Evolutionary conservation across 2,888 invertebrate species (phyloP).

Genomic region (Amphipoea lucens): DNA sequence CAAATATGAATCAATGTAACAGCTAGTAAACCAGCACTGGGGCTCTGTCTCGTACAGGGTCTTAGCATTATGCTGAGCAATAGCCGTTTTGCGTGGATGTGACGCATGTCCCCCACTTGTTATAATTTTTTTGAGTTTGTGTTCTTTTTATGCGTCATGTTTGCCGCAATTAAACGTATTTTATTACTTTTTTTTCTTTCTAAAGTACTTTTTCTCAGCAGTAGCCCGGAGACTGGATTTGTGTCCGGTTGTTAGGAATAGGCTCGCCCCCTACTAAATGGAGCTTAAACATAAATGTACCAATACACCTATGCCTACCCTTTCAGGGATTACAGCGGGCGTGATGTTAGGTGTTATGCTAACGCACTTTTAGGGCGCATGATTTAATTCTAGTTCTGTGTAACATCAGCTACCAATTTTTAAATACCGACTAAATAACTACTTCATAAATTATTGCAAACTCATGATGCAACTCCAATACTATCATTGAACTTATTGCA

Average conservation of each 20-base stretch:
- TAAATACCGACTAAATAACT: slow-evolving; percentile 2
- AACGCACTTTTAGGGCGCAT: not conserved
- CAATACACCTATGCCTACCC: not conserved
- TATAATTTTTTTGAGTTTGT: too few relatives aligned
- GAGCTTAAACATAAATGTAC: not conserved
- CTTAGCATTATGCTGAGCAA: too few relatives aligned
- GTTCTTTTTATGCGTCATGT: too few relatives aligned
- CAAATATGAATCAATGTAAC: not conserved
- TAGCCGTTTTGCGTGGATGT: too few relatives aligned
- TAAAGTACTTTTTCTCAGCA: not conserved
- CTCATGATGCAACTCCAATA: slow-evolving; percentile 23
- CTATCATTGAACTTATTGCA: slow-evolving; percentile 30
- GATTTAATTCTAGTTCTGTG: slow-evolving; percentile 10
- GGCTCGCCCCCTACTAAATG: too few relatives aligned
- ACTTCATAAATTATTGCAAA: slow-evolving; percentile 23
- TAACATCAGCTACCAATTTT: not conserved
- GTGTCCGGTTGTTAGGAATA: not conserved
- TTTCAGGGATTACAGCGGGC: not conserved
- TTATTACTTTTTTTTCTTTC: too few relatives aligned
- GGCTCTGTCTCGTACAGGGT: too few relatives aligned
- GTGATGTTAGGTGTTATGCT: not conserved
- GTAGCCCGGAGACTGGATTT: not conserved
- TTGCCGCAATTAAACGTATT: too few relatives aligned
- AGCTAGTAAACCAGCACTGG: too few relatives aligned
- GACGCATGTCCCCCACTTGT: too few relatives aligned